Percentiles rank a stretch among this genome's conserved stretches.
These are phyloP conservation scores for Drosophila putrida DNA, from an alignment of 2,888 invertebrate species.

Conservation along the genomic window DNA sequence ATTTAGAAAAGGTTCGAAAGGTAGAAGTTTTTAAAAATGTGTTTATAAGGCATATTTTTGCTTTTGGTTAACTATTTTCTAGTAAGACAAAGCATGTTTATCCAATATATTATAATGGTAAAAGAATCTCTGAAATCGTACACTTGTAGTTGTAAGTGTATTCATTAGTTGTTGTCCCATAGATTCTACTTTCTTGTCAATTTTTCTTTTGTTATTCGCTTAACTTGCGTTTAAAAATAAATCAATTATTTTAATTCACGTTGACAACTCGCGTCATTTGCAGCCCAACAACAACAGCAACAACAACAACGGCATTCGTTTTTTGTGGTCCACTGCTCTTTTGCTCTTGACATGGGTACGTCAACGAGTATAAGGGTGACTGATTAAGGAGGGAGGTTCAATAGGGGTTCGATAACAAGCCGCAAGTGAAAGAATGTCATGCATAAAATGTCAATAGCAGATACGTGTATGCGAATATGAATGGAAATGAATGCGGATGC, in stretches of 20 bases:
- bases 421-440: conserved; percentile 43
- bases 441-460: conserved; percentile 62
- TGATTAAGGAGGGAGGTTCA: not conserved
- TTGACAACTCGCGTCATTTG: conserved; percentile 77
- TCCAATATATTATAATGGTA: too few relatives aligned
- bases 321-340: conserved; percentile 54
- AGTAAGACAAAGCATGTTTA: too few relatives aligned
- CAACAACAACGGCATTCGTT: conserved; percentile 7
- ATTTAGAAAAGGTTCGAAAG: not conserved
- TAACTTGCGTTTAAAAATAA: conserved; percentile 72
- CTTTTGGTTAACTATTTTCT: too few relatives aligned
- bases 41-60: too few relatives aligned
- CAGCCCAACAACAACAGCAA: conserved; percentile 46
- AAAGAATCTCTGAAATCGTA: too few relatives aligned
- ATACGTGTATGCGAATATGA: conserved; percentile 21
- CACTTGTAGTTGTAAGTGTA: not conserved
- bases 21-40: not conserved
- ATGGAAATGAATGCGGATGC: conserved; percentile 32
- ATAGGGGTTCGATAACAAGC: conserved; percentile 20
- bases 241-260: conserved; percentile 81
- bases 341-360: conserved; percentile 56
- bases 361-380: conserved; percentile 3
- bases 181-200: conserved; percentile 32
- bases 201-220: conserved; percentile 32
- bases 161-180: conserved; percentile 10